phyloP scores from a whole-genome alignment of 2,888 invertebrate species.

The Drosophila kambysellisi region DNA sequence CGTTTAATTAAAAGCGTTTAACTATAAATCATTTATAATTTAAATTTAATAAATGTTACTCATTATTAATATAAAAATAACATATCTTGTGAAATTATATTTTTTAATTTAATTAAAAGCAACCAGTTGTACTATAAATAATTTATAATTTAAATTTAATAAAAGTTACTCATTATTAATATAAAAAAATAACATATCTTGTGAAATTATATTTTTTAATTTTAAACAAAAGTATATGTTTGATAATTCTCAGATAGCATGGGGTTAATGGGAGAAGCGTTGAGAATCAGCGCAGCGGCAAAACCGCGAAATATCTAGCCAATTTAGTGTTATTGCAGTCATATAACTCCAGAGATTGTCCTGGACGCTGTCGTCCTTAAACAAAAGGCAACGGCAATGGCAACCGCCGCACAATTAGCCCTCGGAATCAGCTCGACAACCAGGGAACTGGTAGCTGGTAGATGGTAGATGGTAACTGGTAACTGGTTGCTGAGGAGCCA shows the following conservation, averaged over 20 bases:
- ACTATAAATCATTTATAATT: not conserved
- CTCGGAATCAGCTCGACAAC: conserved; percentile 60
- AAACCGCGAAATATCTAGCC: conserved; percentile 77
- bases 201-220: too few species aligned
- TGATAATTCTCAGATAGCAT: conserved; percentile 9
- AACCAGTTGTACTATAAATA: not conserved
- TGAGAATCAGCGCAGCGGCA: conserved; percentile 51
- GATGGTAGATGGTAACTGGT: conserved; percentile 34
- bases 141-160: not conserved
- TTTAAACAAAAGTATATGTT: conserved; percentile 1
- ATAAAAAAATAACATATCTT: not conserved
- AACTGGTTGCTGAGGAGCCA: conserved; percentile 27
- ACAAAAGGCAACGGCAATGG: conserved; percentile 37
- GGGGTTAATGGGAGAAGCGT: conserved; percentile 55
- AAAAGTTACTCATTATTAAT: not conserved
- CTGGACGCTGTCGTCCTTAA: conserved; percentile 53
- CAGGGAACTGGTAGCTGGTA: conserved; percentile 23
- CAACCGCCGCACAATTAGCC: conserved; percentile 75
- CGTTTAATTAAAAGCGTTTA: not conserved
- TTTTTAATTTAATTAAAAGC: too few species aligned
- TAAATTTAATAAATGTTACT: too few species aligned
- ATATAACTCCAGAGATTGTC: conserved; percentile 75
- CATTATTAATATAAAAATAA: too few species aligned
- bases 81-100: too few species aligned
- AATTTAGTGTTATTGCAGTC: conserved; percentile 82